These are phyloP conservation scores for Mionectes macconnelli DNA, from an alignment of 2,113 vertebrate species.

Conservation along the genomic window DNA sequence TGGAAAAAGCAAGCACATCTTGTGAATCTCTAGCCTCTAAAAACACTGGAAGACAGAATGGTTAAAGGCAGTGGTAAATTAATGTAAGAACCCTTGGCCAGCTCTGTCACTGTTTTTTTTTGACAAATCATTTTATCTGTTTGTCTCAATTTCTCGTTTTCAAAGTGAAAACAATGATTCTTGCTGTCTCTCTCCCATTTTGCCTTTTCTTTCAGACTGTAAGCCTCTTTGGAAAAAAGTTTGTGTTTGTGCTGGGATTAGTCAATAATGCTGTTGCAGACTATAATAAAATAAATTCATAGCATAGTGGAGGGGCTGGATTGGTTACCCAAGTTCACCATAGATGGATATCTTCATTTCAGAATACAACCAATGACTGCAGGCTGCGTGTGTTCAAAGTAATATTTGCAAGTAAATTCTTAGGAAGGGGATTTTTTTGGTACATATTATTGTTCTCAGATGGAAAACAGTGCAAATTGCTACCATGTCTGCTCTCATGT, in stretches of 20 bases:
- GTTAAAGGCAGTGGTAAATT: background rate
- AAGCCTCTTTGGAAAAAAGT: background rate
- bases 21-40: background rate
- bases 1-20: background rate
- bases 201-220: background rate
- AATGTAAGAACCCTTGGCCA: background rate
- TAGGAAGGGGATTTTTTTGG: background rate
- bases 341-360: background rate
- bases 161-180: background rate
- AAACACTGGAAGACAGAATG: background rate
- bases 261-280: background rate
- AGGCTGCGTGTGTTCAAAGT: background rate
- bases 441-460: background rate
- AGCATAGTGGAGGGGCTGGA: background rate
- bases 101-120: background rate
- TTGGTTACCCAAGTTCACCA: background rate
- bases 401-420: background rate
- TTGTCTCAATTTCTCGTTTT: background rate
- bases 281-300: background rate
- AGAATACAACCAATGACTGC: background rate
- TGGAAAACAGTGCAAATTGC: background rate
- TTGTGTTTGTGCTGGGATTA: background rate
- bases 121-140: background rate
- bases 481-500: background rate
- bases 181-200: background rate